phyloP scores from a whole-genome alignment of 2,113 vertebrate genomes.

The Psittacula cyanocephala region DNA sequence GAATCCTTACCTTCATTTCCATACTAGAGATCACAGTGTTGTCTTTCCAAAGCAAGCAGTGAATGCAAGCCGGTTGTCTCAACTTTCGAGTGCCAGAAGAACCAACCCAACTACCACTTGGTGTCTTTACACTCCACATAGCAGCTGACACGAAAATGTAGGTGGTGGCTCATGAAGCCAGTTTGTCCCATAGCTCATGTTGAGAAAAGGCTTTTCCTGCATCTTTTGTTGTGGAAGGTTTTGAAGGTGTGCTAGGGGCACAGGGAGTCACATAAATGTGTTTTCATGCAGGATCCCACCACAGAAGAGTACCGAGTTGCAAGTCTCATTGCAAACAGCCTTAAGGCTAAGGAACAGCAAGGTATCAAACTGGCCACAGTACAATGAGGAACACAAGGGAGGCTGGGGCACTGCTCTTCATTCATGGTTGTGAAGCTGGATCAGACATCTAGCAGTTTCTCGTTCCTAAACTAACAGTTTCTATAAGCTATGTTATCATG shows the following conservation, averaged over 20 bases:
- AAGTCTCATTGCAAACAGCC: neutral
- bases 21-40: neutral
- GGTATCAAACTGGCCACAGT: neutral
- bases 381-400: neutral
- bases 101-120: neutral
- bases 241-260: neutral
- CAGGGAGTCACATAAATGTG: neutral
- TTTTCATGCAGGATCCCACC: neutral
- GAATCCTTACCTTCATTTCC: neutral
- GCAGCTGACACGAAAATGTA: neutral
- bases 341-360: neutral
- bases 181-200: neutral
- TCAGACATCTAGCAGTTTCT: neutral
- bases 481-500: neutral
- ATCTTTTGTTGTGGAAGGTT: neutral
- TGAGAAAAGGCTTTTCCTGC: neutral
- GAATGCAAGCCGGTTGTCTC: neutral
- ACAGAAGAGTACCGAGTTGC: neutral
- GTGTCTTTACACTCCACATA: neutral
- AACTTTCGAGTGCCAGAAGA: neutral
- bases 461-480: neutral
- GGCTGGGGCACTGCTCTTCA: neutral
- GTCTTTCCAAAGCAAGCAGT: accelerated
- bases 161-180: neutral
- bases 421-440: neutral